Conservation (phyloP, 2,797 vertebrate species). For the Clangula hyemalis region DNA sequence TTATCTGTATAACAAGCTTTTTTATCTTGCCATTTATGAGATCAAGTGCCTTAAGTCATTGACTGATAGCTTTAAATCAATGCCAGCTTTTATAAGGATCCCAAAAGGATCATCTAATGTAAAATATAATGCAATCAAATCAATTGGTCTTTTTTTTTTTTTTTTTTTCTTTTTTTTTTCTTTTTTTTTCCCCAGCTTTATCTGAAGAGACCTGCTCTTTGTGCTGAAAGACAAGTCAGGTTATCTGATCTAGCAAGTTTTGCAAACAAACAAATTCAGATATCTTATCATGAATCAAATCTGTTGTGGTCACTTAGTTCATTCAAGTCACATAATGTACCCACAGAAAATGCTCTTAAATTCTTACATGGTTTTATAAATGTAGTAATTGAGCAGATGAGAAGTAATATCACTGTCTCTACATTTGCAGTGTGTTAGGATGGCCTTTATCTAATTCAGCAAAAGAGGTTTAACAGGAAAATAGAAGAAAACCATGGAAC, state of each 20-base stretch:
- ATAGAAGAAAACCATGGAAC: neutral
- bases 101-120: neutral
- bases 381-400: neutral
- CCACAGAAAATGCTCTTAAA: neutral
- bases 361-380: neutral
- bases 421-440: neutral
- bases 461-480: neutral
- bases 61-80: slow-evolving; percentile 40
- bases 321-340: neutral
- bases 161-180: neutral
- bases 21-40: slow-evolving; percentile 41
- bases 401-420: neutral
- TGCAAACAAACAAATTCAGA: slow-evolving; percentile 34
- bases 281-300: slow-evolving; percentile 2
- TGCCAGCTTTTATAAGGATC: slow-evolving; percentile 4
- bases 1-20: slow-evolving; percentile 30
- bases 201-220: neutral
- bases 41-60: neutral
- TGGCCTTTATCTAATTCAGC: neutral
- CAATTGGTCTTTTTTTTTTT: neutral
- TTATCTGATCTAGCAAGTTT: neutral
- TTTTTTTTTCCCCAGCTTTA: neutral
- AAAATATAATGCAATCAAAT: slow-evolving; percentile 28
- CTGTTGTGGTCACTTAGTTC: neutral
- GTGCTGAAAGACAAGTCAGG: neutral